These are phyloP conservation scores for Porites rus DNA, from an alignment of 92 coral and sea anemone species.

Conservation along the genomic window DNA sequence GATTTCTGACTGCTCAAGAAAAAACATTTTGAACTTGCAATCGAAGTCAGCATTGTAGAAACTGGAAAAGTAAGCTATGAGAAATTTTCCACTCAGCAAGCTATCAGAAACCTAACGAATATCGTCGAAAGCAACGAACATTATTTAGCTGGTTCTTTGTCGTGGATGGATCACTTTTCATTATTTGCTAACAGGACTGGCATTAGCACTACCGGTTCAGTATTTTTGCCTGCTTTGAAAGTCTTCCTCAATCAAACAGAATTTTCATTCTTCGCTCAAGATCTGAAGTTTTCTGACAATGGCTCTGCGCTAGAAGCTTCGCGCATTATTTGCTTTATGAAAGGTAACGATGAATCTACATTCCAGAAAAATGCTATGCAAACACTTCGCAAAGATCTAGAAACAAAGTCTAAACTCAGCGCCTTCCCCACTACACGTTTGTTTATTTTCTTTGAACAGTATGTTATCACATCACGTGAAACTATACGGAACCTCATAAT, in stretches of 20 bases:
- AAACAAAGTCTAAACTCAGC: constrained; percentile 58
- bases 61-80: constrained; percentile 57
- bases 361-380: constrained; percentile 73
- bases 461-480: constrained; percentile 65
- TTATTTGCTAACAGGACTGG: constrained; percentile 18
- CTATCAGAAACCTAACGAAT: constrained; percentile 60
- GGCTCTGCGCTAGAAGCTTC: constrained; percentile 70
- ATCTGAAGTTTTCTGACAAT: constrained; percentile 66
- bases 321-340: constrained; percentile 78
- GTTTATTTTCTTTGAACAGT: constrained; percentile 86
- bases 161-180: constrained; percentile 73
- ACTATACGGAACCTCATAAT: constrained; percentile 77
- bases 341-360: constrained; percentile 54
- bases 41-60: constrained; percentile 70
- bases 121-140: constrained; percentile 60
- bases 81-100: constrained; percentile 41
- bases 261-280: constrained; percentile 58
- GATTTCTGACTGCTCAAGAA: constrained; percentile 68
- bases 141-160: constrained; percentile 65
- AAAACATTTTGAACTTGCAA: constrained; percentile 62
- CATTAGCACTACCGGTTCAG: neutral
- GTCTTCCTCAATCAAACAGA: constrained; percentile 50
- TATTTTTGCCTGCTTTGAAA: constrained; percentile 51
- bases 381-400: constrained; percentile 69
- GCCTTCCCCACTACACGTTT: constrained; percentile 67